These are phyloP conservation scores for Pollenia labialis DNA, from an alignment of 2,888 invertebrate genomes.

Conservation along the genomic window DNA sequence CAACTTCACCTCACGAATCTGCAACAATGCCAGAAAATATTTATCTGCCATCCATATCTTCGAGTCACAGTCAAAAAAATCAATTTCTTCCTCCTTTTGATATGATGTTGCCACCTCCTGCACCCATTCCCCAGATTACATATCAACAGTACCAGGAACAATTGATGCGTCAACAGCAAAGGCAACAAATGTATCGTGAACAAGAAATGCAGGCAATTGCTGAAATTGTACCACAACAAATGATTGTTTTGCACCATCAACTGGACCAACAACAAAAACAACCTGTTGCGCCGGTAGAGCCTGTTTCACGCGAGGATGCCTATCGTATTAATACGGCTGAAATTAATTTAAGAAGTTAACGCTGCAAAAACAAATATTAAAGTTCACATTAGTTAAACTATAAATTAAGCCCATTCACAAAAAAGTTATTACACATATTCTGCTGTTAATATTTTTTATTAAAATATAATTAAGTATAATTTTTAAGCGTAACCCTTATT, in stretches of 20 bases:
- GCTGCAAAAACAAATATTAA: slow-evolving; percentile 24
- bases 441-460: no score
- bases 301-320: slow-evolving; percentile 77
- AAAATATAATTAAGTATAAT: no score
- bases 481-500: no score
- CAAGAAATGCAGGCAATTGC: slow-evolving; percentile 59
- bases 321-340: slow-evolving; percentile 77
- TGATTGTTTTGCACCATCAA: slow-evolving; percentile 25
- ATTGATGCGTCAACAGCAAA: slow-evolving; percentile 67
- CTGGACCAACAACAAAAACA: slow-evolving; percentile 25
- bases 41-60: slow-evolving; percentile 13
- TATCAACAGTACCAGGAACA: slow-evolving; percentile 78
- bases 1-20: slow-evolving; percentile 64
- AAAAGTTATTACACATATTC: no score
- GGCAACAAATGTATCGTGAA: slow-evolving; percentile 64
- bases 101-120: slow-evolving; percentile 50
- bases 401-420: no score
- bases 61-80: slow-evolving; percentile 12
- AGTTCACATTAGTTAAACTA: not conserved
- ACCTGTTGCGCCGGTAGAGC: slow-evolving; percentile 67
- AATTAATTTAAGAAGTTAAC: slow-evolving; percentile 72
- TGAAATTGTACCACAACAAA: slow-evolving; percentile 74
- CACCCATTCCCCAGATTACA: slow-evolving; percentile 61
- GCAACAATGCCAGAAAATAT: slow-evolving; percentile 62
- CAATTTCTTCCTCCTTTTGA: slow-evolving; percentile 55